Percentiles rank a stretch among this genome's conserved stretches.
Evolutionary conservation across 35 echinoderm and acorn worm species (phyloP).

Genomic region (Lytechinus pictus): DNA sequence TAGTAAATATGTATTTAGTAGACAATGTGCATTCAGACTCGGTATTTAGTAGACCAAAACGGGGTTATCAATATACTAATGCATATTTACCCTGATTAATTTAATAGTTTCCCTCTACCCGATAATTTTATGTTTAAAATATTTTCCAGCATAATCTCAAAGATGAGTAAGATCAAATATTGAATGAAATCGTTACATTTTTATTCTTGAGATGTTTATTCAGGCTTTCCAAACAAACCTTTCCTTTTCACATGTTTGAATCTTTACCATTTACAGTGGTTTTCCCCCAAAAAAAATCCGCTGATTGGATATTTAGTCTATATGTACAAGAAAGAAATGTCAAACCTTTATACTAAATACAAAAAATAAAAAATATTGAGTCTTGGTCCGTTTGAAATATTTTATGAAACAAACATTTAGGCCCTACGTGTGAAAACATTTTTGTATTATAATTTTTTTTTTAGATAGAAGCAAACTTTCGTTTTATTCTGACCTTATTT

Average conservation of each 20-base stretch:
- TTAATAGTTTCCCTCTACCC: background rate
- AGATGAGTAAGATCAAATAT: background rate
- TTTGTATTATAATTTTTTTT: too few species aligned
- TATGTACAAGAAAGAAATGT: background rate
- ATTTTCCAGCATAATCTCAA: background rate
- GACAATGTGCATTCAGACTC: background rate
- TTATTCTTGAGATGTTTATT: background rate
- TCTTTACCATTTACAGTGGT: background rate
- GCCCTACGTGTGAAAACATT: too few species aligned
- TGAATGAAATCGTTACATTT: background rate
- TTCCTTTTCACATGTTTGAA: background rate
- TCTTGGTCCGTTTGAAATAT: too few species aligned
- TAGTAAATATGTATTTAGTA: slow-evolving; percentile 13
- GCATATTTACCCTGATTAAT: background rate
- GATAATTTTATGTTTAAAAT: background rate
- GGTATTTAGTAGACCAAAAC: background rate
- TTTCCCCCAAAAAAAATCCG: background rate
- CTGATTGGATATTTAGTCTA: background rate
- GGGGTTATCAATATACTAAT: background rate
- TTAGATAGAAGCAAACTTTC: too few species aligned
- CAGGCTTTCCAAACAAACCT: background rate
- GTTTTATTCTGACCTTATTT: too few species aligned
- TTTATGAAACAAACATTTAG: too few species aligned
- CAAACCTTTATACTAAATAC: background rate
- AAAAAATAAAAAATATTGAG: too few species aligned